These are phyloP conservation scores for Sphaerodactylus townsendi DNA, from an alignment of 2,113 vertebrate genomes.

Conservation along the genomic window DNA sequence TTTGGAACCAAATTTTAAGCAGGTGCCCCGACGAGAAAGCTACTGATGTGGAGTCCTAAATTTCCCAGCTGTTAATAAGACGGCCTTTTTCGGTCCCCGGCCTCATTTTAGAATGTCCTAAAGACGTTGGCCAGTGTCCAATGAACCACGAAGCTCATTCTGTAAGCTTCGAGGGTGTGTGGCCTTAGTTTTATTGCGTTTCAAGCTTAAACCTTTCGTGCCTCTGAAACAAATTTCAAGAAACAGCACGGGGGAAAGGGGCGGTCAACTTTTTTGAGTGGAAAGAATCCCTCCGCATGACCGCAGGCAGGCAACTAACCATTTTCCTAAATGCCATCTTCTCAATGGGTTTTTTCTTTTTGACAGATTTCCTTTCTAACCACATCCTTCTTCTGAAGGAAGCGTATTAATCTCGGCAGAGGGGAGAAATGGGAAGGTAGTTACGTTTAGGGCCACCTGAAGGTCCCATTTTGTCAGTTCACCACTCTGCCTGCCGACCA, in stretches of 20 bases:
- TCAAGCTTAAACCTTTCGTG: no score
- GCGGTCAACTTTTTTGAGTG: neutral
- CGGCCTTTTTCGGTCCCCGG: neutral
- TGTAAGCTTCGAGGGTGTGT: no score
- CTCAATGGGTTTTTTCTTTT: neutral
- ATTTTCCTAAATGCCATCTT: neutral
- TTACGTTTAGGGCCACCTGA: neutral
- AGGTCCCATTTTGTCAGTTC: neutral
- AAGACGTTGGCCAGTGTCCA: neutral
- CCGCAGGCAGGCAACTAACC: no score
- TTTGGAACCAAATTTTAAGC: constrained; percentile 59
- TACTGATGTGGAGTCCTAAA: constrained; percentile 48
- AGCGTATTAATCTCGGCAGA: neutral
- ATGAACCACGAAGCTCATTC: neutral
- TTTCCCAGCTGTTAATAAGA: constrained; percentile 31
- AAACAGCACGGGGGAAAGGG: no score
- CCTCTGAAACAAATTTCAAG: neutral
- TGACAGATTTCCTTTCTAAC: neutral
- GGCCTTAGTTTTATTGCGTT: neutral
- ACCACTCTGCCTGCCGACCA: neutral
- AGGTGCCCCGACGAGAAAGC: constrained; percentile 34
- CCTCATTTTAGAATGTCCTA: neutral
- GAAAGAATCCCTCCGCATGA: no score
- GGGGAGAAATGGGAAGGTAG: neutral
- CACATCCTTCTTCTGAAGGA: no score